Conservation (phyloP, 2,888 invertebrate species). For the Drosophila diplacantha region DNA sequence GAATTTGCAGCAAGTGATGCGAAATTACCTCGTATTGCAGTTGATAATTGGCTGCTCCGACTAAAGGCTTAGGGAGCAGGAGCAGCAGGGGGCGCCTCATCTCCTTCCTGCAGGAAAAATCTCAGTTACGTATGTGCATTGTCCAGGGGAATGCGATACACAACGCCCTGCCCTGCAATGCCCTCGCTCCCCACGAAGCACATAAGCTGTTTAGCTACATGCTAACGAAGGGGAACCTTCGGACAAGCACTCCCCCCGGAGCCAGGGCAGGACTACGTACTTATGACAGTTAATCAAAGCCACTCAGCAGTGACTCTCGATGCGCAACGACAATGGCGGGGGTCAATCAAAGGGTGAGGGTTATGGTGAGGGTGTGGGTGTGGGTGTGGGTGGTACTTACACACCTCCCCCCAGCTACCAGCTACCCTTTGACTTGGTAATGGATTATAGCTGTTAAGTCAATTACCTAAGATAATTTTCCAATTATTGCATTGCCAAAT, state of each 20-base stretch:
- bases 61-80: not conserved
- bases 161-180: not conserved
- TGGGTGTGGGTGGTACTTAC: not conserved
- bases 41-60: constrained; percentile 1
- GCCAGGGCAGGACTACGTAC: constrained; percentile 10
- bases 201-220: constrained; percentile 1
- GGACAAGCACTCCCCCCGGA: not conserved
- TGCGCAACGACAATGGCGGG: not conserved
- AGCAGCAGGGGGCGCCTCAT: not conserved
- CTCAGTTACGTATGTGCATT: not conserved
- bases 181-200: not conserved
- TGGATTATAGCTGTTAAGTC: constrained; percentile 4
- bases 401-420: not conserved
- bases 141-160: not conserved
- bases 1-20: not conserved
- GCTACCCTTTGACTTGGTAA: not conserved
- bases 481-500: not conserved
- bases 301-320: not conserved
- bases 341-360: not conserved
- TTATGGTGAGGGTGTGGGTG: not conserved
- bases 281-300: constrained; percentile 43
- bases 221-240: not conserved
- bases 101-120: not conserved
- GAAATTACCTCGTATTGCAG: constrained; percentile 2
- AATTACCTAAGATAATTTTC: constrained; percentile 9